Evolutionary conservation across 2,113 vertebrate genomes (phyloP).

Genomic region (Tupaia tana): DNA sequence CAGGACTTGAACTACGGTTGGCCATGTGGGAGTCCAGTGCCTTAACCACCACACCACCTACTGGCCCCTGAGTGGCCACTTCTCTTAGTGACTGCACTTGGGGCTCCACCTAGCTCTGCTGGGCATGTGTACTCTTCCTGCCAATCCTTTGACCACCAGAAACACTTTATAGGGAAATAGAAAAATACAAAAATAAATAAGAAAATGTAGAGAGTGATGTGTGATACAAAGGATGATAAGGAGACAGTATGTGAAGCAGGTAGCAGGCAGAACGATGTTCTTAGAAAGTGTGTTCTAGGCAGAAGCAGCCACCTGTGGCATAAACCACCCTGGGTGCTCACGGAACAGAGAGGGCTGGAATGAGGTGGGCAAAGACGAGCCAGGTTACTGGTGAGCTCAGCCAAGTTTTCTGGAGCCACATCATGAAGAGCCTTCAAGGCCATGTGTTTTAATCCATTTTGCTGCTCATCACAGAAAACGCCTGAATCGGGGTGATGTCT

Average conservation of each 20-base stretch:
- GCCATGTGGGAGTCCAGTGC: too few species aligned
- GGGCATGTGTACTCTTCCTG: neutral
- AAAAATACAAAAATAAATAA: neutral
- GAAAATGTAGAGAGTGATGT: neutral
- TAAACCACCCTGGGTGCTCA: neutral
- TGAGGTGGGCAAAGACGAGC: neutral
- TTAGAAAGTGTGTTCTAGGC: neutral
- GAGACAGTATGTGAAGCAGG: neutral
- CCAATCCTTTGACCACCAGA: neutral
- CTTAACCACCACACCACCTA: neutral
- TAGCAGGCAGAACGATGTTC: neutral
- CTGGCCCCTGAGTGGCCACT: fast-evolving
- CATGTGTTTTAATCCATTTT: too few species aligned
- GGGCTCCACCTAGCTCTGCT: neutral
- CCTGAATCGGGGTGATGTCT: too few species aligned
- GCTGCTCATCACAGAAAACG: too few species aligned
- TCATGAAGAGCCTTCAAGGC: neutral
- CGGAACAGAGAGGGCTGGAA: neutral
- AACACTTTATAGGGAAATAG: neutral
- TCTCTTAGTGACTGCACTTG: neutral
- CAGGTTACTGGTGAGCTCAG: neutral
- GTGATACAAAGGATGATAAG: neutral
- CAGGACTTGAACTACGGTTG: too few species aligned
- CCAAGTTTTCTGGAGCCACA: neutral
- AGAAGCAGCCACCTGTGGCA: neutral